Conservation (phyloP, 2,113 vertebrate species). For the Tauraco erythrolophus region DNA sequence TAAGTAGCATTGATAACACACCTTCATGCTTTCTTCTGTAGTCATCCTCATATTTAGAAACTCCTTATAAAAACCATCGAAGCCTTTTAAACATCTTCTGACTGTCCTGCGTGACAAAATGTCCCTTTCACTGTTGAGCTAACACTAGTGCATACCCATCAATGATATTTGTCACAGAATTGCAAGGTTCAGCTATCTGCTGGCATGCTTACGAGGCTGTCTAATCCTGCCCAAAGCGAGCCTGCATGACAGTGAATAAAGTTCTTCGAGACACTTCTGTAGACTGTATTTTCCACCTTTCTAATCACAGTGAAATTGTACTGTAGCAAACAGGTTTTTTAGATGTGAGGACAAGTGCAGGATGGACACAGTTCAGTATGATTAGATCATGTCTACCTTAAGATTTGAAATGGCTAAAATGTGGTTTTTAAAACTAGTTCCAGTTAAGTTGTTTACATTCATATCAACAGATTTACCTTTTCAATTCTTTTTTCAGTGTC, state of each 20-base stretch:
- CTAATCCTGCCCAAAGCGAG: conserved; percentile 11
- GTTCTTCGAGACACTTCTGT: background rate
- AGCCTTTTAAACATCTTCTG: background rate
- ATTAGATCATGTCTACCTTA: background rate
- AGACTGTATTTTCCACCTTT: background rate
- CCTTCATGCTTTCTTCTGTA: background rate
- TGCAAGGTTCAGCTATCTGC: conserved; percentile 3
- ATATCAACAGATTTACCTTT: background rate
- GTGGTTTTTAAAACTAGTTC: background rate
- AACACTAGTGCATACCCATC: background rate
- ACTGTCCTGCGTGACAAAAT: background rate
- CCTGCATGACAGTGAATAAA: background rate
- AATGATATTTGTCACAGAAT: background rate
- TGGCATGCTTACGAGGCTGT: background rate
- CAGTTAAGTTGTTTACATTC: background rate
- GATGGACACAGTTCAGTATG: background rate
- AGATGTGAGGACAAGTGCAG: background rate
- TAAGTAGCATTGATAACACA: background rate
- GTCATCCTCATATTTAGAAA: background rate
- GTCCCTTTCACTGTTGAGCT: background rate
- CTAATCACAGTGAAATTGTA: background rate
- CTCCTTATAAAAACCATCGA: background rate
- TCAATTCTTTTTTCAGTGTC: background rate
- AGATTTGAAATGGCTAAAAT: background rate
- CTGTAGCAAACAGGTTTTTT: background rate